These are phyloP conservation scores for Panurus biarmicus DNA, from an alignment of 2,113 vertebrate species.

Conservation along the genomic window DNA sequence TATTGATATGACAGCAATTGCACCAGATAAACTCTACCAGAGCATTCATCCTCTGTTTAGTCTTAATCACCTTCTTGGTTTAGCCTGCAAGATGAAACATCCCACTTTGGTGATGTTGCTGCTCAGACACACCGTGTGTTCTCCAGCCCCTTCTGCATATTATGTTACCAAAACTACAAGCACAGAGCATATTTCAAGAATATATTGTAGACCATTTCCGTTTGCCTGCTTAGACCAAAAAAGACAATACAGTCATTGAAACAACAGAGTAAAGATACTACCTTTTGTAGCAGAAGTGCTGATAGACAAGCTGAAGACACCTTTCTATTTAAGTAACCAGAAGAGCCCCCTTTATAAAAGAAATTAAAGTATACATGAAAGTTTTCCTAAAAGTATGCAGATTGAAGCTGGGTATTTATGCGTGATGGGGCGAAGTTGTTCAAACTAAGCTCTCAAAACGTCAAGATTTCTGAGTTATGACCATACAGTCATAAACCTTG, in stretches of 20 bases:
- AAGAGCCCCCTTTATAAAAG: background rate
- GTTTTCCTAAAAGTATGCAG: background rate
- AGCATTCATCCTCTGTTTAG: background rate
- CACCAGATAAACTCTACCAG: background rate
- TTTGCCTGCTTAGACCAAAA: background rate
- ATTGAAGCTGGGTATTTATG: background rate
- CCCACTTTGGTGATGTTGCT: fast-evolving
- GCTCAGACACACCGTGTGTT: background rate
- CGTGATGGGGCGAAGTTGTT: fast-evolving
- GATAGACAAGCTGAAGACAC: background rate
- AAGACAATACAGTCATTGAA: background rate
- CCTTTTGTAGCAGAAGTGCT: background rate
- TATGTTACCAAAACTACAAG: background rate
- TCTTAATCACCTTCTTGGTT: background rate
- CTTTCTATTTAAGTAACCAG: background rate
- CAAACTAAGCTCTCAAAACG: background rate
- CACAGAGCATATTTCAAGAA: background rate
- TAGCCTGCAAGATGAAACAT: background rate
- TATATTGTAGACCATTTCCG: background rate
- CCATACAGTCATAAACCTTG: fast-evolving
- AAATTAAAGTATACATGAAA: background rate
- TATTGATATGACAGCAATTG: background rate
- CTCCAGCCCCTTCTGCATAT: fast-evolving
- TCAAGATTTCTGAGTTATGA: background rate
- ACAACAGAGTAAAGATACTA: background rate